These are phyloP conservation scores for Bubalus kerabau DNA, from an alignment of 2,113 vertebrate species.

Conservation along the genomic window DNA sequence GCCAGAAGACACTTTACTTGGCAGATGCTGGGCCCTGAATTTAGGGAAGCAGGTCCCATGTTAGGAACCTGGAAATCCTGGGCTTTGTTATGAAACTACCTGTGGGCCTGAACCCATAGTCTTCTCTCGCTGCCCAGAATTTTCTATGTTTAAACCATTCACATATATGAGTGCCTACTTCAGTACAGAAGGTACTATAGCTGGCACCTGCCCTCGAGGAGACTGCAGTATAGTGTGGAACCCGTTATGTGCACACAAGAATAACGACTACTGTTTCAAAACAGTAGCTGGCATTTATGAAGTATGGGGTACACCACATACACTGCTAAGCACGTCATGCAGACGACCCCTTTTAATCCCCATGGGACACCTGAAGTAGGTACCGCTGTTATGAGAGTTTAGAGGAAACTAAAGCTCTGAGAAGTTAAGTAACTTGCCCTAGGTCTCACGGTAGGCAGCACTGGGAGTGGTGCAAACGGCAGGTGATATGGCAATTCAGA, in stretches of 20 bases:
- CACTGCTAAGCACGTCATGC: background rate
- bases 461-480: accelerated
- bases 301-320: background rate
- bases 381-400: background rate
- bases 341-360: background rate
- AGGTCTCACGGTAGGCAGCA: background rate
- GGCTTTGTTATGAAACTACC: background rate
- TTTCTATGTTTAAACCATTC: background rate
- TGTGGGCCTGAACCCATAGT: background rate
- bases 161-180: background rate
- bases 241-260: background rate
- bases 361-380: background rate
- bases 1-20: background rate
- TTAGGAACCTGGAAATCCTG: background rate
- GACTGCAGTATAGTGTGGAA: background rate
- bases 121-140: background rate
- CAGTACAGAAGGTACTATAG: background rate
- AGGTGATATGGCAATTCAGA: background rate
- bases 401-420: background rate
- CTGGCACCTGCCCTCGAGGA: background rate
- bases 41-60: background rate
- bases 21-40: background rate
- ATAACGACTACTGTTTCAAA: background rate
- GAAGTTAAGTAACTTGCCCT: background rate
- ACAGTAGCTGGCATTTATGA: background rate